Evolutionary conservation across 2,113 vertebrate species (phyloP).

Genomic region (Aspiorhynchus laticeps): DNA sequence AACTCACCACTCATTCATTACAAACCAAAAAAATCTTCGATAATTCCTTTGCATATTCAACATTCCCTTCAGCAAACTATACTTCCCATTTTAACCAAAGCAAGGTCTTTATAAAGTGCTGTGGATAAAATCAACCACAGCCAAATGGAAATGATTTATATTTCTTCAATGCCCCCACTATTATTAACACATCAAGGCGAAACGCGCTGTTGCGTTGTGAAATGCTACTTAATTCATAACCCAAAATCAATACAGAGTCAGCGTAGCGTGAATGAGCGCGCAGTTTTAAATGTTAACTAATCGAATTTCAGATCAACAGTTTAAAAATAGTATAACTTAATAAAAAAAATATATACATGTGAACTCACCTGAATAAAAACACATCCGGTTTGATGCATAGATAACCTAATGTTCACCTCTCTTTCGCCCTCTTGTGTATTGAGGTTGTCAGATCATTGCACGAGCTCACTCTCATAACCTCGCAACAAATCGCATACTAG

Average conservation of each 20-base stretch:
- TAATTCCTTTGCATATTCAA: neutral
- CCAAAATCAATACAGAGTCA: neutral
- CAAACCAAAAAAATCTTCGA: neutral
- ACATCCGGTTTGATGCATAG: neutral
- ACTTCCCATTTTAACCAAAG: neutral
- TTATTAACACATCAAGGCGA: neutral
- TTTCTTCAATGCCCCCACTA: neutral
- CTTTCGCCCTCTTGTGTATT: conserved; percentile 1
- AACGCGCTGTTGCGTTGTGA: neutral
- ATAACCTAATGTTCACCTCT: neutral
- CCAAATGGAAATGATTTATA: neutral
- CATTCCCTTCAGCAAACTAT: neutral
- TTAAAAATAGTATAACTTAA: too few relatives aligned
- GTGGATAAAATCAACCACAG: neutral
- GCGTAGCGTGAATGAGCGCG: neutral
- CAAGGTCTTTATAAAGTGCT: neutral
- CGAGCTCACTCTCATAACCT: neutral
- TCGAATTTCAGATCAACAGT: neutral
- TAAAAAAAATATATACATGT: too few relatives aligned
- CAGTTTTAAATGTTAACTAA: neutral
- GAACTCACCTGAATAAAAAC: neutral
- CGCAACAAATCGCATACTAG: neutral
- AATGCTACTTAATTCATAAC: neutral
- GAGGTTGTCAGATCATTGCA: neutral
- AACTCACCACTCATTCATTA: neutral